A percentile compares a stretch with the other conserved stretches of the same genome.
phyloP scores from a whole-genome alignment of 2,888 invertebrate species.

The Seira sanloemensis region DNA sequence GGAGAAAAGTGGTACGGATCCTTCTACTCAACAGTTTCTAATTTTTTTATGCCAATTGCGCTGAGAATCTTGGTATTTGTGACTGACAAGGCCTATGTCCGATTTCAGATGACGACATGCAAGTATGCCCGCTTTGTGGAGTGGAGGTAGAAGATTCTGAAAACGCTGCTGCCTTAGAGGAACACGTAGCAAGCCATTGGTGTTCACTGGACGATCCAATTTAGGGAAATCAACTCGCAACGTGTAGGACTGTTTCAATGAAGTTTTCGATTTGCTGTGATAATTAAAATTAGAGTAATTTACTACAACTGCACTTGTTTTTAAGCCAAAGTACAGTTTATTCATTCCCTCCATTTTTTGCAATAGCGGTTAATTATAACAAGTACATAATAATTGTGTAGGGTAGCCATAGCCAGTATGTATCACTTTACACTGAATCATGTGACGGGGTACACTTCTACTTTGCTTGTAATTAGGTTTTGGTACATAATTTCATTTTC shows the following conservation, averaged over 20 bases:
- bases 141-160: constrained; percentile 71
- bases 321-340: constrained; percentile 56
- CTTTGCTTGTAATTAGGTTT: not conserved
- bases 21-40: not conserved
- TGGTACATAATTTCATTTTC: too few species aligned
- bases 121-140: constrained; percentile 73
- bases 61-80: too few species aligned
- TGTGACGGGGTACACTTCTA: constrained; percentile 43
- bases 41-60: too few species aligned
- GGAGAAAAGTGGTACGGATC: constrained; percentile 60
- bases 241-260: constrained; percentile 37
- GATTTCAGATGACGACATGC: constrained; percentile 71
- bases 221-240: constrained; percentile 47
- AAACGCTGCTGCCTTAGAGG: constrained; percentile 71
- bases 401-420: constrained; percentile 55
- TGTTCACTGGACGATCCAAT: constrained; percentile 65
- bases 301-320: constrained; percentile 39
- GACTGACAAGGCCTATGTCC: too few species aligned
- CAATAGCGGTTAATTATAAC: constrained; percentile 36
- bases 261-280: constrained; percentile 59
- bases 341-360: constrained; percentile 64
- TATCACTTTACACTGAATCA: constrained; percentile 32
- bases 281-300: constrained; percentile 56
- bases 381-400: not conserved
- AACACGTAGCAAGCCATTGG: constrained; percentile 73